Evolutionary conservation across 35 echinoderm and acorn worm genomes (phyloP), one percentile per base, ranked within the genome.

Genomic region (Heliocidaris tuberculata): DNA sequence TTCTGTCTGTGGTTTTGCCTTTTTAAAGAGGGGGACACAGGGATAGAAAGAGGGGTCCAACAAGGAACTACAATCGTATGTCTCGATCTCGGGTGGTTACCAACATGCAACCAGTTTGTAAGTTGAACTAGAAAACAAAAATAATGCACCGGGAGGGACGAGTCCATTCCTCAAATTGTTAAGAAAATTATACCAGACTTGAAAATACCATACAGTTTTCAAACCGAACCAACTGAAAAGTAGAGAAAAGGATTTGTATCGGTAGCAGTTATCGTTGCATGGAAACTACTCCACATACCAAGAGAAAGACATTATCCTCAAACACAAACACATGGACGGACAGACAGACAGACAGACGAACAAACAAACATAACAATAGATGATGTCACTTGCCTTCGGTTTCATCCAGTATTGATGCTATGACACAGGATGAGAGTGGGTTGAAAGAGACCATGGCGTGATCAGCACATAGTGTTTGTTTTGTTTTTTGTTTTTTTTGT

Each of bases 401-500:
- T 97, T 99, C 90, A 99, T 97, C 98, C 98, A 99, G 94, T 99
- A 99, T 91, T 99, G 98, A 97, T 99, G 98, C 98, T 99, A 94
- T 92, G 85, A 92, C 91, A 59, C 48, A 93, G 29, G 21, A 93
- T 93, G 91, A 59, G 50, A 93, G 91, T 93, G 91, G 91, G 91
- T 93, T 93, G 91, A 93, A 93, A 93, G 48, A 93, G 50, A 93
- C 91, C 47, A 93, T 59, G 50, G 91, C 50, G 91, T 93, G 91
- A 93, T 59, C 31, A 93, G 50, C 48, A 93, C 50, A 93, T 13
- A 93, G 91, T 48, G 50, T 24, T 91, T 91, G 89, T 86, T 89
- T 89, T 47, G 31, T 6, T 88, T 88, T 88, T 88, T 16, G 31
- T 27, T 89, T 89, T 48, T 85, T 30, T 86, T 6, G 31, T 85